Percentiles rank a stretch among this genome's conserved stretches.
These are phyloP conservation scores for Oikopleura vanhoeffeni DNA, from an alignment of 23 tunicate genomes.

Conservation along the genomic window DNA sequence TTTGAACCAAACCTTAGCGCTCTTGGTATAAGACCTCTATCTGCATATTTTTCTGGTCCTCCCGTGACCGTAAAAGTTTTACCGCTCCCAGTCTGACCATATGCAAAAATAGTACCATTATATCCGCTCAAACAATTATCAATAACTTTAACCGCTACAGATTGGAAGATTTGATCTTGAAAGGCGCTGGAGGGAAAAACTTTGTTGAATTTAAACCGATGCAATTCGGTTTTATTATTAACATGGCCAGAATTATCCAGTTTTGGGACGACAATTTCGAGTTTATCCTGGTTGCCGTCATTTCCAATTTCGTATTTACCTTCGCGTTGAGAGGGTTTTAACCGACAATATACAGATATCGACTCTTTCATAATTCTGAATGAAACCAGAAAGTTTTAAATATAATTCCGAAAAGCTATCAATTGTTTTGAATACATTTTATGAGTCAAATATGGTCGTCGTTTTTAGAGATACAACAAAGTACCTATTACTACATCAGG, in stretches of 20 bases:
- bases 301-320: not conserved
- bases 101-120: conserved; percentile 86
- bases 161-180: conserved; percentile 47
- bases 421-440: no score
- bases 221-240: conserved; percentile 35
- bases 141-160: conserved; percentile 36
- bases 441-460: no score
- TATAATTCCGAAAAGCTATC: no score
- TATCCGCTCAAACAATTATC: conserved; percentile 46
- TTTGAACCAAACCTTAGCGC: conserved; percentile 49
- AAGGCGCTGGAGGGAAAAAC: conserved; percentile 35
- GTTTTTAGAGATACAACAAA: no score
- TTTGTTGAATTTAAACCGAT: conserved; percentile 34
- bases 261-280: conserved; percentile 67
- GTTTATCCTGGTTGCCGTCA: not conserved
- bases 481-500: no score
- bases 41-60: conserved; percentile 83
- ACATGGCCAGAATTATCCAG: conserved; percentile 49
- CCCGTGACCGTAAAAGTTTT: conserved; percentile 97
- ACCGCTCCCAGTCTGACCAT: conserved; percentile 98
- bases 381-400: no score
- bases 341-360: not conserved
- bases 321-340: not conserved
- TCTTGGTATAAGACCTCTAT: conserved; percentile 86
- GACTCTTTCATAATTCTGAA: not conserved